Evolutionary conservation across 1,140 invertebrate genomes (phyloP).

Genomic region (Zaprionus davidi): DNA sequence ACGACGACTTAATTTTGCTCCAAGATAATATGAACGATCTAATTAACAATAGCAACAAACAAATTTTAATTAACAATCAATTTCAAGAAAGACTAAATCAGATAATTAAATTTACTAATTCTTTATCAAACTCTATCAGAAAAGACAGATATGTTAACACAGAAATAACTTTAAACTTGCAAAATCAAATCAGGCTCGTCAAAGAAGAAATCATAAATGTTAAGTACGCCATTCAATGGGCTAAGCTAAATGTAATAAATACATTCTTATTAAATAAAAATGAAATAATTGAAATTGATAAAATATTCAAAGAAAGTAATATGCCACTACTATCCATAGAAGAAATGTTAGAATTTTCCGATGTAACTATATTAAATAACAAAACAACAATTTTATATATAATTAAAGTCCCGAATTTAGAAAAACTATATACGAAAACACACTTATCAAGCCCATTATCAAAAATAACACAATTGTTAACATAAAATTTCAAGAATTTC

Average conservation of each 20-base stretch:
- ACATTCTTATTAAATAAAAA: constrained; percentile 14
- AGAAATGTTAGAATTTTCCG: constrained; percentile 23
- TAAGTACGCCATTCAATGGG: constrained; percentile 23
- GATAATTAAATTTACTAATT: neutral
- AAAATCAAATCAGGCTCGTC: constrained; percentile 16
- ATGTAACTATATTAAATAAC: constrained; percentile 21
- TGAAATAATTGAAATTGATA: constrained; percentile 15
- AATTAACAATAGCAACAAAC: constrained; percentile 17
- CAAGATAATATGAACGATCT: too few species aligned
- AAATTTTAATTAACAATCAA: constrained; percentile 10
- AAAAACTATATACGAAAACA: constrained; percentile 16
- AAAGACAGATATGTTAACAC: constrained; percentile 3
- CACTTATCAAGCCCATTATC: constrained; percentile 6
- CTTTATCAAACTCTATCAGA: neutral
- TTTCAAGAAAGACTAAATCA: constrained; percentile 10
- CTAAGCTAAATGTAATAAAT: constrained; percentile 23
- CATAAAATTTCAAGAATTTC: constrained; percentile 1
- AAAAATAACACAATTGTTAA: constrained; percentile 14
- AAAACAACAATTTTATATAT: constrained; percentile 32
- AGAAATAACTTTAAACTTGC: constrained; percentile 6
- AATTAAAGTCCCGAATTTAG: constrained; percentile 20
- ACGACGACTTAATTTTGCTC: constrained; percentile 5
- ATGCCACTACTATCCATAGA: constrained; percentile 19
- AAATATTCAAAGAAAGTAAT: constrained; percentile 21
- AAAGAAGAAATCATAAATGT: constrained; percentile 28